Conservation (phyloP, 2,888 invertebrate genomes). For the Heliconius cydno region DNA sequence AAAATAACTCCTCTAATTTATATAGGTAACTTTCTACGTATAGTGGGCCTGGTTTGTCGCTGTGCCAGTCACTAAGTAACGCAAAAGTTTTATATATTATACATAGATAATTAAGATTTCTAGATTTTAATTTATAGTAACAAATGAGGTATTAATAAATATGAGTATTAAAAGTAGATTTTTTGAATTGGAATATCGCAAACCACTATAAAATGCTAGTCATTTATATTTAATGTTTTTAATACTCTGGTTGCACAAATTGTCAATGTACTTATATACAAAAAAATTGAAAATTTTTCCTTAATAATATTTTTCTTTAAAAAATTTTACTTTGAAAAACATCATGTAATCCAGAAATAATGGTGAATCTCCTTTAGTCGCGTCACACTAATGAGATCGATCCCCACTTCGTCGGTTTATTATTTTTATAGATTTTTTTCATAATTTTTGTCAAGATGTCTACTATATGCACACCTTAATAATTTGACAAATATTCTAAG, state of each 20-base stretch:
- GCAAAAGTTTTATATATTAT: too few relatives aligned
- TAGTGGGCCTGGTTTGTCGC: too few relatives aligned
- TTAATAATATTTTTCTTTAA: neutral
- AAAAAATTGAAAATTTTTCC: neutral
- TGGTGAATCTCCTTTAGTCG: constrained; percentile 24
- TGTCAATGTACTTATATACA: neutral
- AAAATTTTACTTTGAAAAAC: constrained; percentile 10
- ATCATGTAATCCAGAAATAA: constrained; percentile 27
- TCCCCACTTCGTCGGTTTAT: neutral
- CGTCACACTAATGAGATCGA: constrained; percentile 26
- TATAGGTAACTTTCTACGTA: too few relatives aligned
- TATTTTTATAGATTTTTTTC: neutral
- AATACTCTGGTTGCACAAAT: neutral
- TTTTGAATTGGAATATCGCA: too few relatives aligned
- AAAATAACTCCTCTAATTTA: too few relatives aligned
- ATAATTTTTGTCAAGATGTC: neutral
- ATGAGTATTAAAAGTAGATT: too few relatives aligned
- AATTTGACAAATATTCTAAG: neutral
- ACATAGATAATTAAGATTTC: too few relatives aligned
- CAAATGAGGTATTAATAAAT: too few relatives aligned
- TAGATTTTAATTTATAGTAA: too few relatives aligned
- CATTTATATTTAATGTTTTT: neutral
- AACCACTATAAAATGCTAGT: neutral
- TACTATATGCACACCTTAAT: neutral
- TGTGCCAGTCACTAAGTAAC: too few relatives aligned